Evolutionary conservation across 2,888 invertebrate species (phyloP).

Genomic region (Trissolcus japonicus): DNA sequence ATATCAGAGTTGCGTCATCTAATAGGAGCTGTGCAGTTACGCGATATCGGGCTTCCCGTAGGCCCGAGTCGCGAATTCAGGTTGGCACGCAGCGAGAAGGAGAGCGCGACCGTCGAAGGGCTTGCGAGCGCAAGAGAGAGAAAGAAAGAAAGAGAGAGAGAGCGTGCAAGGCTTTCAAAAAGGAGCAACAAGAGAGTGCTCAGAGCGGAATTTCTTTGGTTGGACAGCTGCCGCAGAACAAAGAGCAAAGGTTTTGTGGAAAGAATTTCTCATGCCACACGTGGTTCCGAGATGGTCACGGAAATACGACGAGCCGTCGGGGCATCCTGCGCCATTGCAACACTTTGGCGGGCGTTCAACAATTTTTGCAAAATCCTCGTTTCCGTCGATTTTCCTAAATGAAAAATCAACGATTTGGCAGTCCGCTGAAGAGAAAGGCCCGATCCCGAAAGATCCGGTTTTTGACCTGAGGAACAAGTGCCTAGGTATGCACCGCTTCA

Average conservation of each 20-base stretch:
- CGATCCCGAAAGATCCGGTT: slow-evolving; percentile 61
- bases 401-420: not conserved
- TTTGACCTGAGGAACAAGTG: slow-evolving; percentile 61
- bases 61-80: slow-evolving; percentile 43
- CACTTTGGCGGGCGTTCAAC: not conserved
- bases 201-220: slow-evolving; percentile 72
- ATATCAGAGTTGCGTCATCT: slow-evolving; percentile 49
- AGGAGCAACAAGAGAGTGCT: slow-evolving; percentile 34
- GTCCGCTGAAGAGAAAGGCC: slow-evolving; percentile 8
- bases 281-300: slow-evolving; percentile 65
- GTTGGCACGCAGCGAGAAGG: slow-evolving; percentile 21
- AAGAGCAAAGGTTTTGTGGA: slow-evolving; percentile 71
- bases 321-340: slow-evolving; percentile 17
- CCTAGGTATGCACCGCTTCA: slow-evolving; percentile 43
- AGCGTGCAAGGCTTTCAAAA: slow-evolving; percentile 10
- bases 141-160: slow-evolving; percentile 2
- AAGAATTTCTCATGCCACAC: slow-evolving; percentile 72
- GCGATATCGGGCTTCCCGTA: slow-evolving; percentile 51
- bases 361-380: no score
- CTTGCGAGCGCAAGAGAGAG: not conserved
- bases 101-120: slow-evolving; percentile 13
- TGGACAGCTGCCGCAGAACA: slow-evolving; percentile 73
- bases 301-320: slow-evolving; percentile 29
- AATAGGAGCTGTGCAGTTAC: slow-evolving; percentile 53
- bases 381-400: no score